Conservation (phyloP, 1,140 invertebrate genomes). For the Orussus abietinus region DNA sequence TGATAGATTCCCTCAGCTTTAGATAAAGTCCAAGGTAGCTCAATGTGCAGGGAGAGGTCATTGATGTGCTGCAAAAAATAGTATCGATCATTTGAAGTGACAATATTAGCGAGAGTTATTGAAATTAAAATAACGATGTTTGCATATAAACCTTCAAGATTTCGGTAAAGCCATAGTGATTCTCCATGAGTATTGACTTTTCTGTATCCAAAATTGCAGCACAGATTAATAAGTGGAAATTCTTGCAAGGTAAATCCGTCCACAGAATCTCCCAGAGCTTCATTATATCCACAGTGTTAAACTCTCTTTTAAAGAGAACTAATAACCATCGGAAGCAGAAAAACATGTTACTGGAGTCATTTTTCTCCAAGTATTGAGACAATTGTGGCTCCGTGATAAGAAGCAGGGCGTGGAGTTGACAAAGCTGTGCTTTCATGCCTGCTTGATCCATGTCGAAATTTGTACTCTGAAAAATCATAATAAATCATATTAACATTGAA, state of each 20-base stretch:
- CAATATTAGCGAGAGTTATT: conserved; percentile 2
- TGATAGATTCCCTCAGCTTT: conserved; percentile 86
- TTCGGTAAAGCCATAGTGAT: conserved; percentile 91
- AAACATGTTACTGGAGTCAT: conserved; percentile 97
- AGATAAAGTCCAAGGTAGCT: conserved; percentile 73
- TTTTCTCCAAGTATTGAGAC: conserved; percentile 79
- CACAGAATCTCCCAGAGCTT: conserved; percentile 81
- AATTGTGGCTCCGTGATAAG: conserved; percentile 79
- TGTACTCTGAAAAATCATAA: conserved; percentile 60
- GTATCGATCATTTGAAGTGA: conserved; percentile 11
- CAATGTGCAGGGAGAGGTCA: conserved; percentile 80
- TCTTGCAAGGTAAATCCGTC: conserved; percentile 87
- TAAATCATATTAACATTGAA: too few species aligned
- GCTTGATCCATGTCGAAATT: conserved; percentile 98
- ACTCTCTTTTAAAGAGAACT: conserved; percentile 80
- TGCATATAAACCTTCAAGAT: conserved; percentile 91
- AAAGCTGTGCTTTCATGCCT: conserved; percentile 92
- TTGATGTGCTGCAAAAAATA: conserved; percentile 79
- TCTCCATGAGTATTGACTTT: conserved; percentile 80
- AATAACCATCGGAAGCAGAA: conserved; percentile 96
- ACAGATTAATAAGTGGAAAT: conserved; percentile 90
- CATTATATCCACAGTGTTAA: conserved; percentile 71
- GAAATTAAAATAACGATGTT: conserved; percentile 15
- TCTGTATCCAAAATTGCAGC: conserved; percentile 88
- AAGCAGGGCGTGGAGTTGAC: conserved; percentile 78